Conservation (phyloP, 2,113 vertebrate genomes). For the Tyrannus savana region DNA sequence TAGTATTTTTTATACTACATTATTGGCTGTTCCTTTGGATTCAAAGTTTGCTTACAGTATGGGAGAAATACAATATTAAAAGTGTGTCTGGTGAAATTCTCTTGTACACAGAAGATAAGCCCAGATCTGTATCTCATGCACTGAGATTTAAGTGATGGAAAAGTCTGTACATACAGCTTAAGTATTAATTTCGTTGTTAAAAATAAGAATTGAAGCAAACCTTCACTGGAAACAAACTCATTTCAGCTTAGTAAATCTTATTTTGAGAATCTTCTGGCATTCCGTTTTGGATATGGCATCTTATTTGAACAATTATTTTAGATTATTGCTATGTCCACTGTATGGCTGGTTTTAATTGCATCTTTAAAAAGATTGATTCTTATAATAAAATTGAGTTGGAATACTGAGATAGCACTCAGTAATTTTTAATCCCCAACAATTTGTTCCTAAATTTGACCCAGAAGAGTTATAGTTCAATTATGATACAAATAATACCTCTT, state of each 20-base stretch:
- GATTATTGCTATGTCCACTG: background rate
- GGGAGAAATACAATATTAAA: background rate
- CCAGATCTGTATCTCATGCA: background rate
- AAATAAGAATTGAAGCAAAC: background rate
- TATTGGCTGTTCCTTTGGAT: background rate
- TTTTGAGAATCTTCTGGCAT: background rate
- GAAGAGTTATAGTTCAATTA: background rate
- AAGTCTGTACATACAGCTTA: background rate
- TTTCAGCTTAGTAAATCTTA: background rate
- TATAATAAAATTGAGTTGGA: constrained; percentile 16
- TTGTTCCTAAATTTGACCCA: constrained; percentile 16
- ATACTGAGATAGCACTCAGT: background rate
- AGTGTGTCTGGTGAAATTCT: background rate
- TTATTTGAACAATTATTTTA: background rate
- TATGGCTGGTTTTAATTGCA: background rate
- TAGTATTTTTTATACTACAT: background rate
- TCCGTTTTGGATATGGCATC: background rate
- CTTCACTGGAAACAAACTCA: background rate
- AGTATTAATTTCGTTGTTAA: background rate
- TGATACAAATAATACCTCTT: background rate
- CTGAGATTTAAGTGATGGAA: background rate
- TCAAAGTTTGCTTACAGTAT: background rate
- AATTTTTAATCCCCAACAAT: background rate
- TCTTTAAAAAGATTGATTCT: constrained; percentile 37
- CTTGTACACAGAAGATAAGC: accelerated